Base-by-base conservation (phyloP, 2,888 invertebrate genomes). In the Myopa tessellatipennis region DNA sequence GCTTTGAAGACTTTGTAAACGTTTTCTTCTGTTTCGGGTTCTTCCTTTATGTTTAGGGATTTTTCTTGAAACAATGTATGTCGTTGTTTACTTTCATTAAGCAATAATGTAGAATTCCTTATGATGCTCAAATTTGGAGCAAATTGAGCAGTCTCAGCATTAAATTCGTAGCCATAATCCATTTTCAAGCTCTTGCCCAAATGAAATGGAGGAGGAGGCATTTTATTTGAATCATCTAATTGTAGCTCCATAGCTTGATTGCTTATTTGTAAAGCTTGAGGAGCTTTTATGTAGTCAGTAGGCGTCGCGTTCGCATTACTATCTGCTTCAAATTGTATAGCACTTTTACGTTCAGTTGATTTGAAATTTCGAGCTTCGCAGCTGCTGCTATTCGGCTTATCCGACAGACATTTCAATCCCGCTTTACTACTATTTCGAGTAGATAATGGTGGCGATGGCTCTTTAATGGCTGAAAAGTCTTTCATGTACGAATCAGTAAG, bases 141-240 rank as follows among this genome's bases (percentile, higher is more conserved):
- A 80, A 88, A 88, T 81, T 86, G 85, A 77, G 88, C 88, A 0
- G 88, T 87, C 34, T 84, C 87, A 4, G 86, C 85, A 80, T 88
- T 88, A 1, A 86, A 81, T 79, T 88, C 88, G 69, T 85, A 78
- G 73, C 81, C 82, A 68, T 83, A 78, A 73, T 82, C 79, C 14
- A 68, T 14, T 71, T 14, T 67, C 45, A 12, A 61, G 63, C 8
- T 63, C 36, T 18, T 77, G 60, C 18, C 74, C 68, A 72, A 74
- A 4, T 3, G 8, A n/a, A 55, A 5, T 8, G 58, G 45, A 38
- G n/a, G 26, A 18, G 12, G 4, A n/a, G 40, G 14, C 4, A 3
- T 18, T 45, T 34, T 60, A 36, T n/a, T 60, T 60, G 38, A 6
- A 38, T n/a, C 26, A 70, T 55, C 26, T 34, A 36, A 5, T 16